Percentiles rank a stretch among this genome's conserved stretches.
These are phyloP conservation scores for Apomyelois bistriatella DNA, from an alignment of 2,888 invertebrate genomes.

Conservation along the genomic window DNA sequence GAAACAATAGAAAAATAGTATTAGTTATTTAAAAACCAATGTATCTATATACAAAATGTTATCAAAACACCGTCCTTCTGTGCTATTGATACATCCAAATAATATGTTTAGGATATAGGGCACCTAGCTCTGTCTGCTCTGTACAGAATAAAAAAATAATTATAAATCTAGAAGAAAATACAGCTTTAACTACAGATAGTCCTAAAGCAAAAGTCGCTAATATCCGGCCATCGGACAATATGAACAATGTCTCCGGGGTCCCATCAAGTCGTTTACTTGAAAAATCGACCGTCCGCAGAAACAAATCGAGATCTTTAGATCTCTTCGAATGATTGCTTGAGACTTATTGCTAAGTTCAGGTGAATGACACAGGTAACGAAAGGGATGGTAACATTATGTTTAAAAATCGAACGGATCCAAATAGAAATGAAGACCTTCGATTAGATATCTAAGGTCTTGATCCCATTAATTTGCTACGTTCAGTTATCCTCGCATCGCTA, in stretches of 20 bases:
- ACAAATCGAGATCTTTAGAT: slow-evolving; percentile 58
- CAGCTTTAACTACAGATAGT: background rate
- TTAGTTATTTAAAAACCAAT: background rate
- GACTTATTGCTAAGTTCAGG: slow-evolving; percentile 41
- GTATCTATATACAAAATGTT: too few relatives aligned
- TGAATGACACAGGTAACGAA: slow-evolving; percentile 21
- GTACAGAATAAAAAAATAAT: too few relatives aligned
- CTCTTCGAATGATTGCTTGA: slow-evolving; percentile 48
- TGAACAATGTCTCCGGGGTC: slow-evolving; percentile 16
- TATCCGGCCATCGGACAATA: slow-evolving; percentile 29
- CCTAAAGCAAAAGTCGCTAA: slow-evolving; percentile 18
- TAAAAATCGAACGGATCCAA: background rate
- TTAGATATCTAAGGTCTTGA: too few relatives aligned
- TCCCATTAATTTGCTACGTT: too few relatives aligned
- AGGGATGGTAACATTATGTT: background rate
- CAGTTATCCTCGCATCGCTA: too few relatives aligned
- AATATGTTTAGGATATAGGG: too few relatives aligned
- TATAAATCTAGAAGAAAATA: background rate
- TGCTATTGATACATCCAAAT: too few relatives aligned
- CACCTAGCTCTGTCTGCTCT: too few relatives aligned
- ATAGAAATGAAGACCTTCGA: background rate
- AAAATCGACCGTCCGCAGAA: slow-evolving; percentile 42
- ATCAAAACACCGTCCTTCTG: too few relatives aligned
- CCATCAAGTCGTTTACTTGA: slow-evolving; percentile 37
- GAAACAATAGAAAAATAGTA: background rate